Conservation (phyloP, 2,797 vertebrate genomes). For the Hozukius guyotensis region DNA sequence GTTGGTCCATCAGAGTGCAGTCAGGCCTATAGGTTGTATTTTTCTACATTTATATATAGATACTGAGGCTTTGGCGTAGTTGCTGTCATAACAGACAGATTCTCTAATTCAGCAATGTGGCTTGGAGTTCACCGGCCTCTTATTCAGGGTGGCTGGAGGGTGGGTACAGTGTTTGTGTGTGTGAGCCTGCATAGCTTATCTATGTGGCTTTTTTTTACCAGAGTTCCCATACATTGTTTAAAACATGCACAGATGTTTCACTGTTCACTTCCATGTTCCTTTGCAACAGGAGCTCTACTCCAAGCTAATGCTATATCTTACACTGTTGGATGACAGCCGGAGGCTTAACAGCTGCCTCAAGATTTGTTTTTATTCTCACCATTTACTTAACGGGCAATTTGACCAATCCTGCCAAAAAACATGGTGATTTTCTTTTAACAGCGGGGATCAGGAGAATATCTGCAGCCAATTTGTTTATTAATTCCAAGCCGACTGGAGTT, state of each 20-base stretch:
- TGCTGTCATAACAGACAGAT: conserved; percentile 74
- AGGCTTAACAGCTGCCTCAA: not conserved
- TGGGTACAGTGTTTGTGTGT: conserved; percentile 3
- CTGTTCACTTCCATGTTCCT: not conserved
- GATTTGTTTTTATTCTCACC: not conserved
- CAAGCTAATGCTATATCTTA: not conserved
- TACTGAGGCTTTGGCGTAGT: conserved; percentile 66
- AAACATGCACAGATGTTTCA: conserved; percentile 3
- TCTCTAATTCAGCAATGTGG: conserved; percentile 76
- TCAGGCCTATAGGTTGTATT: conserved; percentile 59
- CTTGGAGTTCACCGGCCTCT: conserved; percentile 32
- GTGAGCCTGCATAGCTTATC: not conserved
- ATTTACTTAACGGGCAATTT: not conserved
- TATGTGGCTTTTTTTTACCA: conserved; percentile 4
- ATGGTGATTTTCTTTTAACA: not conserved
- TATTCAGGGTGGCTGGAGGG: conserved; percentile 33
- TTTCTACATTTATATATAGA: conserved; percentile 70
- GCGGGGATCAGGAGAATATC: not conserved
- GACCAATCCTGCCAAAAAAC: not conserved
- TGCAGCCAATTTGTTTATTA: conserved; percentile 11
- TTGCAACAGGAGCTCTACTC: not conserved
- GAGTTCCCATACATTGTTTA: conserved; percentile 5
- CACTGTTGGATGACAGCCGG: not conserved
- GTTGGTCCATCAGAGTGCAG: conserved; percentile 18
- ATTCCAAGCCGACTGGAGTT: not conserved